Base-by-base conservation (phyloP, 2,888 invertebrate species). In the Trissolcus brochymenae region DNA sequence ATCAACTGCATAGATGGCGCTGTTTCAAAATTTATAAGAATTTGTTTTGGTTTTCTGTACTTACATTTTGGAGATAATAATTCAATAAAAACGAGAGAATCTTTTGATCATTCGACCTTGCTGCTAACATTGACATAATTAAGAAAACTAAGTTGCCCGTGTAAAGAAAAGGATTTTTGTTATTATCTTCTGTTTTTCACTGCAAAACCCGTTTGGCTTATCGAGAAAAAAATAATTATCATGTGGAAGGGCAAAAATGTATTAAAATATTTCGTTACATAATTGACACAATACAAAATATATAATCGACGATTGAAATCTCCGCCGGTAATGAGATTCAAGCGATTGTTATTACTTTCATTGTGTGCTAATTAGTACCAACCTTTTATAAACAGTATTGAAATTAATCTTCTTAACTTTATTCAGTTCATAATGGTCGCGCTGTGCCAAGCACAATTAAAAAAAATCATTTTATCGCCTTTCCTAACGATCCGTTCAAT, bases 281-380 rank as follows among this genome's bases (percentile, higher is more conserved):
- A 67, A 74, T 67, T 62, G 67, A 74, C 51, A 67, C 67, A 60
- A 62, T 56, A 62, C 67, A 16, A 53, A 62, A 53, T 35, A 35
- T 35, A 35, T 67, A 74, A 67, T 67, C 67, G 66, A 0, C 74
- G 57, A 74, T 62, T 67, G 54, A 56, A 62, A 74, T 74, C 66
- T 74, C 14, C 7, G 61, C 49, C 16, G 57, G 43, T 67, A 74
- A 74, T 74, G 74, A 74, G 61, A 74, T 74, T 66, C 74, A 17
- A 67, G 67, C 51, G 74, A 74, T 75, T 68, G 56, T 74, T 68
- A 74, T 64, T 67, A 75, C 74, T 68, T 75, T 75, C 67, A 75
- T 75, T 75, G 74, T 75, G 67, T 75, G 74, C 57, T 75, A 75
- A 75, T 75, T 75, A 75, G 65, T 66, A 73, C 59, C 64, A 55